Conservation (phyloP, 2,113 vertebrate genomes). For the Psittacara wagleri region DNA sequence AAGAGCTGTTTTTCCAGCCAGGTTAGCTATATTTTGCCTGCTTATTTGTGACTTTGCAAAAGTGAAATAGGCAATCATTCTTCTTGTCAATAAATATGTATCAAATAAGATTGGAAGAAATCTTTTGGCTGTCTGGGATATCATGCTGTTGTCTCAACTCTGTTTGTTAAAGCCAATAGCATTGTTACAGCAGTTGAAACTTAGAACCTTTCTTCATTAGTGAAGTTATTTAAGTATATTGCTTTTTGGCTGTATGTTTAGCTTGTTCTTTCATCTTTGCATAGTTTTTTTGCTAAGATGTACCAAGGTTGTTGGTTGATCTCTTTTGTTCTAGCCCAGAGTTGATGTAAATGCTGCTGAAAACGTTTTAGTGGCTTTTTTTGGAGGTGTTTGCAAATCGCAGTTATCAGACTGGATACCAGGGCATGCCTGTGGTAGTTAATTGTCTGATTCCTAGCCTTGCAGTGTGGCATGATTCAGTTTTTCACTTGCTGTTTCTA, state of each 20-base stretch:
- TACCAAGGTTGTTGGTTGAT: background rate
- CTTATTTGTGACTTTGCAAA: background rate
- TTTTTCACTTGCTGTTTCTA: background rate
- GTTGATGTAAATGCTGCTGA: background rate
- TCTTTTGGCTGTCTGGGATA: background rate
- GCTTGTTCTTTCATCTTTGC: background rate
- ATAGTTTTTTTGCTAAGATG: background rate
- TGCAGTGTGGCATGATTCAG: rapidly evolving
- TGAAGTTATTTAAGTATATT: background rate
- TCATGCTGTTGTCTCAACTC: background rate
- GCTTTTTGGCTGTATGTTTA: background rate
- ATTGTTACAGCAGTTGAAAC: background rate
- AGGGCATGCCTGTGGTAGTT: too few relatives aligned
- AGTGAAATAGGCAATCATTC: background rate
- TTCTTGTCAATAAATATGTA: background rate
- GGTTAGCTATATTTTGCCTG: background rate
- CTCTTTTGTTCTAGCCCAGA: background rate
- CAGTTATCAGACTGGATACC: background rate
- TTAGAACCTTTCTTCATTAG: background rate
- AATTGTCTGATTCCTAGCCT: background rate
- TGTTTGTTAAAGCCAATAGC: background rate
- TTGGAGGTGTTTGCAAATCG: background rate
- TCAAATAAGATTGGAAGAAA: background rate
- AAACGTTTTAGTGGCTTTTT: background rate
- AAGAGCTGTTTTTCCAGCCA: background rate